Percentiles rank a stretch among this genome's conserved stretches.
Conservation (phyloP, 2,113 vertebrate genomes). For the Nestor notabilis region DNA sequence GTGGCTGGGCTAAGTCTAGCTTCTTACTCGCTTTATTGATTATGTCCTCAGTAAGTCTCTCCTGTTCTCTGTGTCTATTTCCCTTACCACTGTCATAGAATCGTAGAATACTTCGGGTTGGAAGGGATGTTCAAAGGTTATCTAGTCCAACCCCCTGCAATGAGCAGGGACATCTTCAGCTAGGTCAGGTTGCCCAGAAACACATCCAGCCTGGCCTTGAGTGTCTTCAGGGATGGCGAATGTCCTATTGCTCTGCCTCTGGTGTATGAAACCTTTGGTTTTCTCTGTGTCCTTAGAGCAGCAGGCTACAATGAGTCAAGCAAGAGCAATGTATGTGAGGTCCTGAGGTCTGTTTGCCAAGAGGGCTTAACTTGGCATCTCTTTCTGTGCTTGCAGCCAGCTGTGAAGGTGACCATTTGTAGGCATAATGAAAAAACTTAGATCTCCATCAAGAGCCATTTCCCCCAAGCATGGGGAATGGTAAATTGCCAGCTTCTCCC, state of each 20-base stretch:
- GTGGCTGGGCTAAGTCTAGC: not conserved
- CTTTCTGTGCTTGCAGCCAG: not conserved
- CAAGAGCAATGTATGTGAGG: not conserved
- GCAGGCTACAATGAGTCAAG: not conserved
- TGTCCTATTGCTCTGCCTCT: not conserved
- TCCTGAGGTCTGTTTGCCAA: not conserved
- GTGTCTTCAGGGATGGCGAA: not conserved
- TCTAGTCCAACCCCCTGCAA: not conserved
- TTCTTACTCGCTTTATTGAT: not conserved
- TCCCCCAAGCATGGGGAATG: not conserved
- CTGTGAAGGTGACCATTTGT: not conserved
- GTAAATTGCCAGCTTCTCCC: not conserved
- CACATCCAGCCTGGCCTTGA: not conserved
- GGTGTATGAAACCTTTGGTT: not conserved
- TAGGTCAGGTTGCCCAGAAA: not conserved
- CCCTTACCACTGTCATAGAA: not conserved
- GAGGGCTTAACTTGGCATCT: not conserved
- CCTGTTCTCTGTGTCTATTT: not conserved
- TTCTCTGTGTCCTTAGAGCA: not conserved
- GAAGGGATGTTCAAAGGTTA: not conserved
- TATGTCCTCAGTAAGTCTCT: not conserved
- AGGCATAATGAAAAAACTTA: accelerated
- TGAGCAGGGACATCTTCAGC: not conserved
- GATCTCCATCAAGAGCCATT: not conserved
- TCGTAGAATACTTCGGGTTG: not conserved